Conservation (phyloP, 2,113 vertebrate genomes). For the Toxotes jaculatrix region DNA sequence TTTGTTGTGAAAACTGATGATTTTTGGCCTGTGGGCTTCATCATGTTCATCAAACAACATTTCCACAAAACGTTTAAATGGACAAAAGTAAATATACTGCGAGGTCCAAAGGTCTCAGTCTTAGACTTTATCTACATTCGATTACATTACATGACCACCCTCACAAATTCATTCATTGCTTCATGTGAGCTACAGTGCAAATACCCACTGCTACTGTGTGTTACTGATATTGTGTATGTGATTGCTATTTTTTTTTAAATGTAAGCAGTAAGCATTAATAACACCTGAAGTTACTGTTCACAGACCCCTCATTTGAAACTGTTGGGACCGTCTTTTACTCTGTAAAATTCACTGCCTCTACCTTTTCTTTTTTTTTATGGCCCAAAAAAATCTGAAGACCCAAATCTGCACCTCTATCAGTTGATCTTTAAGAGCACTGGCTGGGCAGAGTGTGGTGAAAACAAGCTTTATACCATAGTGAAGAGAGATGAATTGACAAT, state of each 20-base stretch:
- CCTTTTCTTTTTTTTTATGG: neutral
- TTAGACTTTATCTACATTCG: neutral
- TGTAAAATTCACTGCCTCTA: neutral
- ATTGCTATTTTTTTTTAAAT: too few relatives aligned
- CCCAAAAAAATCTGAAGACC: neutral
- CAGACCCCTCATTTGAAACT: neutral
- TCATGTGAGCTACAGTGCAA: too few relatives aligned
- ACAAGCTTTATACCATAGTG: conserved; percentile 69
- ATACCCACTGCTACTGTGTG: neutral
- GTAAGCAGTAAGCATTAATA: neutral
- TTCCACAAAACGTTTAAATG: neutral
- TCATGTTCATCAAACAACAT: neutral
- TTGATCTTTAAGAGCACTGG: conserved; percentile 48
- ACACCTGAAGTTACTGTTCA: neutral
- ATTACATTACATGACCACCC: neutral
- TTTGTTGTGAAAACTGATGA: neutral
- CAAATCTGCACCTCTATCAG: conserved; percentile 48
- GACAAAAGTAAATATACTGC: neutral
- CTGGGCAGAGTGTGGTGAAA: conserved; percentile 51
- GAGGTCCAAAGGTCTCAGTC: too few relatives aligned
- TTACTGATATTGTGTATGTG: too few relatives aligned
- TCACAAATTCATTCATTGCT: neutral
- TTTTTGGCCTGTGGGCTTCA: neutral
- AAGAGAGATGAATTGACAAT: conserved; percentile 70
- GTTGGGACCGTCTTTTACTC: neutral